These are phyloP conservation scores for Mylabris sibirica DNA, from an alignment of 2,888 invertebrate genomes.

Conservation along the genomic window DNA sequence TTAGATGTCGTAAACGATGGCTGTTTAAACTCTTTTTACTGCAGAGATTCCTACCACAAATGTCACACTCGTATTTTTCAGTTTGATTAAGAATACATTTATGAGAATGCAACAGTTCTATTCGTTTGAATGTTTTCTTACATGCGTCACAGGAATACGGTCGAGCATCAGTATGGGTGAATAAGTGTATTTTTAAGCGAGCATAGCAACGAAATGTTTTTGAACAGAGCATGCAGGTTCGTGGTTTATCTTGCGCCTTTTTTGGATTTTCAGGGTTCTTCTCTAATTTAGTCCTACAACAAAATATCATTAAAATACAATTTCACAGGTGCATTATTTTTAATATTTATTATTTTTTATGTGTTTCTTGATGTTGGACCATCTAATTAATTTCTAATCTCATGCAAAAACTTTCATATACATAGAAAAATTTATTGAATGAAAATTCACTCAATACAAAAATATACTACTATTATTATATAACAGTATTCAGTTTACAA, in stretches of 20 bases:
- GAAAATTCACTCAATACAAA: too few species aligned
- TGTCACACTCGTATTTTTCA: constrained; percentile 9
- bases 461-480: too few species aligned
- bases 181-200: background rate
- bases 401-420: too few species aligned
- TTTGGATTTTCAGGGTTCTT: too few species aligned
- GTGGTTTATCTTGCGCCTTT: constrained; percentile 31
- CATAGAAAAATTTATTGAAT: too few species aligned
- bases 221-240: constrained; percentile 35
- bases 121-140: background rate
- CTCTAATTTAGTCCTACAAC: background rate
- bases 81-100: background rate
- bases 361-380: too few species aligned
- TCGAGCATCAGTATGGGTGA: background rate
- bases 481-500: too few species aligned
- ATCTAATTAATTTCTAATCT: too few species aligned
- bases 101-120: background rate
- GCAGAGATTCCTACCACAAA: constrained; percentile 14
- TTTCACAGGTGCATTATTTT: too few species aligned
- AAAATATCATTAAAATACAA: background rate
- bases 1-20: constrained; percentile 65
- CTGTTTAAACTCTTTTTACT: constrained; percentile 24
- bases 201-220: background rate
- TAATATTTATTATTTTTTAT: too few species aligned
- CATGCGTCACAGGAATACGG: background rate